Evolutionary conservation across 2,888 invertebrate genomes (phyloP).

Genomic region (Dione juno): DNA sequence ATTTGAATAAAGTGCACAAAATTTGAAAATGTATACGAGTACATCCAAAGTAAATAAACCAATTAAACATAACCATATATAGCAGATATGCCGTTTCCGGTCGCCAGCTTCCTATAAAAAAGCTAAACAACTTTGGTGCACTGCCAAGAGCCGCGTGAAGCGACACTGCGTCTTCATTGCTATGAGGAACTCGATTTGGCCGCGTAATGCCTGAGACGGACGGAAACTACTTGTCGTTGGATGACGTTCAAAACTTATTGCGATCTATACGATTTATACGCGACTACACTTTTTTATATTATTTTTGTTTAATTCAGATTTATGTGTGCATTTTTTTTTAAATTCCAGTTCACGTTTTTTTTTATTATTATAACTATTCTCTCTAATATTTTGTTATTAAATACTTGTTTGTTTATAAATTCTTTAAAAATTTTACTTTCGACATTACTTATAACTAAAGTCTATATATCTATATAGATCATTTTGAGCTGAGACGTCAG

Average conservation of each 20-base stretch:
- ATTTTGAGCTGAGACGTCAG: too few relatives aligned
- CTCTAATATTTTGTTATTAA: too few relatives aligned
- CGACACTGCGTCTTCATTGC: slow-evolving; percentile 57
- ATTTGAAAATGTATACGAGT: too few relatives aligned
- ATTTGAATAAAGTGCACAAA: too few relatives aligned
- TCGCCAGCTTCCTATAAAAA: slow-evolving; percentile 12
- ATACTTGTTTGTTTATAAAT: too few relatives aligned
- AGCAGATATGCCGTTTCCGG: slow-evolving; percentile 1
- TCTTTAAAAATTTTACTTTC: too few relatives aligned
- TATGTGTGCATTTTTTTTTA: neutral
- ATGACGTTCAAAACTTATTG: slow-evolving; percentile 21
- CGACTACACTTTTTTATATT: neutral
- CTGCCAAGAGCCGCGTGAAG: slow-evolving; percentile 60
- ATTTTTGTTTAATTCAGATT: neutral
- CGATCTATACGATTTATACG: neutral
- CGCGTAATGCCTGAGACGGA: slow-evolving; percentile 38
- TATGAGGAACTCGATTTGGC: slow-evolving; percentile 39
- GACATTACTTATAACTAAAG: too few relatives aligned
- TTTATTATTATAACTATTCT: too few relatives aligned
- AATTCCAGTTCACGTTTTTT: neutral
- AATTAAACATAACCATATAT: slow-evolving; percentile 6
- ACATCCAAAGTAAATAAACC: neutral
- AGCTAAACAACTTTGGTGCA: slow-evolving; percentile 54
- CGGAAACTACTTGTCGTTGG: slow-evolving; percentile 13
- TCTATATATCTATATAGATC: too few relatives aligned